phyloP scores from a whole-genome alignment of 2,113 vertebrate species.

The Rhinogobius similis region DNA sequence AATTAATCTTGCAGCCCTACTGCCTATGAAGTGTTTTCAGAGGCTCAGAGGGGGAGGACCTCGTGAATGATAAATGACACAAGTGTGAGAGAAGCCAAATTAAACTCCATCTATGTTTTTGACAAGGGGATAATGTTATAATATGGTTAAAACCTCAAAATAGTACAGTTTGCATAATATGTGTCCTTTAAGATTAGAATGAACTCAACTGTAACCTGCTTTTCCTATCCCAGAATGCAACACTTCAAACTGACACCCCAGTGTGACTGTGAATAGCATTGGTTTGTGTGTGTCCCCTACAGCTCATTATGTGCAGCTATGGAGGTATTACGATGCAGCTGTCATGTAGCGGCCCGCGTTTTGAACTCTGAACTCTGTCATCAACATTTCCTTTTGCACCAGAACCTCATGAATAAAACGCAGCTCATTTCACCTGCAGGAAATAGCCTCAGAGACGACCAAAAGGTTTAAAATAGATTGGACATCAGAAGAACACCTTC shows the following conservation, averaged over 20 bases:
- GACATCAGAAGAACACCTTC: not conserved
- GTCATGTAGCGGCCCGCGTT: not conserved
- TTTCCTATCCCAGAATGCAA: not conserved
- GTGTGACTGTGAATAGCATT: not conserved
- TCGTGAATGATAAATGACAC: too few species aligned
- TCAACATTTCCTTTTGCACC: conserved; percentile 4
- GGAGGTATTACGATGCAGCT: conserved; percentile 20
- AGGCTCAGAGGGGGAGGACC: too few species aligned
- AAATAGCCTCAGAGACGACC: not conserved
- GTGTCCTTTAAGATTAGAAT: too few species aligned
- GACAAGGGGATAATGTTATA: too few species aligned
- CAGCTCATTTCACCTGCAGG: conserved; percentile 23
- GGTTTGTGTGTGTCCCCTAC: conserved; percentile 6
- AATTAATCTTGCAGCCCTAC: too few species aligned
- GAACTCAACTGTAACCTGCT: too few species aligned
- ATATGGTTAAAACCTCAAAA: too few species aligned
- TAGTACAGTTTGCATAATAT: too few species aligned
- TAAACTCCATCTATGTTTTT: too few species aligned
- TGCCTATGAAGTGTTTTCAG: too few species aligned
- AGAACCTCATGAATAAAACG: conserved; percentile 30
- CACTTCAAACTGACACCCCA: conserved; percentile 12
- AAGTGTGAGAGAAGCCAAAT: too few species aligned
- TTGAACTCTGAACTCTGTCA: conserved; percentile 23
- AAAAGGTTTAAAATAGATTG: not conserved
- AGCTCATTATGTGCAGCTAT: conserved; percentile 6